These are phyloP conservation scores for Lycia hirtaria DNA, from an alignment of 2,888 invertebrate genomes.

Conservation along the genomic window DNA sequence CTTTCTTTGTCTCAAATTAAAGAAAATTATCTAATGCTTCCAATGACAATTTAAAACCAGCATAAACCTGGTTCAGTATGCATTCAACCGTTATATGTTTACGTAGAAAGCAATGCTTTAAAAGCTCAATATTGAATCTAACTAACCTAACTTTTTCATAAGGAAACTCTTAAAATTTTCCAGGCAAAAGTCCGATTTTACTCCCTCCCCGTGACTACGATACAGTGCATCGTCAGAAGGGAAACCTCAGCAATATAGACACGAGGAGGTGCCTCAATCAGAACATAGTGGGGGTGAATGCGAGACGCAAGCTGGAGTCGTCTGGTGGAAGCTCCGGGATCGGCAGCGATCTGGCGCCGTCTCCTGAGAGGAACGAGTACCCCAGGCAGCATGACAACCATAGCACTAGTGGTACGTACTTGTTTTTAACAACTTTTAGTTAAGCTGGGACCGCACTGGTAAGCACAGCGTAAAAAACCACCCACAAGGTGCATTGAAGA, in stretches of 20 bases:
- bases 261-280: conserved; percentile 88
- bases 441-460: too few species aligned
- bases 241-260: conserved; percentile 78
- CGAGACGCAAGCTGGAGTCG: conserved; percentile 84
- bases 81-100: conserved; percentile 4
- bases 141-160: conserved; percentile 9
- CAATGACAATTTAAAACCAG: not conserved
- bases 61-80: conserved; percentile 5
- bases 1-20: not conserved
- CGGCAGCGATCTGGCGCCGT: conserved; percentile 94
- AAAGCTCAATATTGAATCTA: conserved; percentile 4
- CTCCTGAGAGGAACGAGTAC: conserved; percentile 87
- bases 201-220: conserved; percentile 98
- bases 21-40: not conserved
- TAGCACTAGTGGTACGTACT: conserved; percentile 86
- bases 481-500: too few species aligned
- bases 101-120: conserved; percentile 28
- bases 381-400: conserved; percentile 84
- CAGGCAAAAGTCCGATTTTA: conserved; percentile 90
- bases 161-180: conserved; percentile 36
- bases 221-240: conserved; percentile 91
- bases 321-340: conserved; percentile 95
- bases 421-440: not conserved
- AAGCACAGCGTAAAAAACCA: too few species aligned
- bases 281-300: conserved; percentile 85